Base-by-base conservation (phyloP, 2,113 vertebrate genomes). In the Australoheros scitulus region DNA sequence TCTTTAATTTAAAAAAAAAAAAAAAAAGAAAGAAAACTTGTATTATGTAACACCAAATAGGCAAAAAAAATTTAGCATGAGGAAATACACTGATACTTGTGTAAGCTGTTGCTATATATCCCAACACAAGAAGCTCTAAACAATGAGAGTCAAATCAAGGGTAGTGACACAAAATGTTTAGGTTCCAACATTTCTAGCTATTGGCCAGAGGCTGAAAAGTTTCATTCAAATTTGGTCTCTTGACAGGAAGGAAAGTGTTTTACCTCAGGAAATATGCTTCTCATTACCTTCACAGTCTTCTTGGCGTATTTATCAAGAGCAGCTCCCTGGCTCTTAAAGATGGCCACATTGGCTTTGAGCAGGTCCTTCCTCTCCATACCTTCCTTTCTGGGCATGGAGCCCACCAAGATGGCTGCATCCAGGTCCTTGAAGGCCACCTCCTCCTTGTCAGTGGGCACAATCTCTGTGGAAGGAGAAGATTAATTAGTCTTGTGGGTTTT, bases 321-420 rank as follows among this genome's bases (percentile, higher is more conserved):
- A 29, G 95, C 82, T 59, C 98, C 98, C 92, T 99, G 98, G 79
- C 95, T 96, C 93, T 98, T 98, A 92, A 99, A 99, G 93, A 99
- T 99, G 79, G 97, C 97, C 87, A 98, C 97, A 22, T 99, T 99
- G 61, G 98, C 98, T 92, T 99, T 98, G 36, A 99, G 97, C 50
- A 99, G 95, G 94, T 99, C 98, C 92, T 99, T 99, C 89, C 98
- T 97, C 92, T 99, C 98, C 98, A 99, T 99, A 82, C 98, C 98
- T 34, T 99, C 98, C 89, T 94, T 97, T 87, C 98, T 96, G 80
- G 98, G 98, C 98, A 99, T 99, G 81, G 98, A 98, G 55, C 98
- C 98, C 91, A 99, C 98, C 91, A 99, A 92, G 92, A 99, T 96
- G 81, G 98, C 98, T 6, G 96, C 87, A 57, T 99, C 98, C 75